These are phyloP conservation scores for Zeus faber DNA, from an alignment of 2,113 vertebrate species.

Conservation along the genomic window DNA sequence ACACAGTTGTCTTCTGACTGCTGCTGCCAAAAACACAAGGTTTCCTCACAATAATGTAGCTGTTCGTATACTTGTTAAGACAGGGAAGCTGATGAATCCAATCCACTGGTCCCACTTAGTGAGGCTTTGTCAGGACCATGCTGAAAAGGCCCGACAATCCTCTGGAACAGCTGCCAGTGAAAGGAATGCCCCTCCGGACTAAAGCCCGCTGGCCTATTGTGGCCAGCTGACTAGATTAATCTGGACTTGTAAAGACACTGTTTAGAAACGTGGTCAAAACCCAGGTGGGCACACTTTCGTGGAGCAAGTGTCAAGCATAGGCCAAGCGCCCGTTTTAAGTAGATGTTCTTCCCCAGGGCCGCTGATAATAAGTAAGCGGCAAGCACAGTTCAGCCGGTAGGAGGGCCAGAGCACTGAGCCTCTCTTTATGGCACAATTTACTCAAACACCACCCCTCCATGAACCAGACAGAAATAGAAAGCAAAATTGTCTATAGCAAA, in stretches of 20 bases:
- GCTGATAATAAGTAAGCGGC: no score
- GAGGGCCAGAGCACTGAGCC: no score
- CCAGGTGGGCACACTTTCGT: constrained; percentile 9
- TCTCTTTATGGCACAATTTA: no score
- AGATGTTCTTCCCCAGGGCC: neutral
- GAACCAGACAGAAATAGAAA: no score
- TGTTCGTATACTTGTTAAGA: neutral
- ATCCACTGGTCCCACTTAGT: neutral
- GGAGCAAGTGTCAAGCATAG: neutral
- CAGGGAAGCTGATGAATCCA: neutral
- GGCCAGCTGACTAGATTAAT: constrained; percentile 26
- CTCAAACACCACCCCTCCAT: no score
- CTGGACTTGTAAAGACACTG: neutral
- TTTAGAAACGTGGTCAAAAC: neutral
- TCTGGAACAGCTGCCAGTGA: constrained; percentile 23
- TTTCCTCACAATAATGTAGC: neutral
- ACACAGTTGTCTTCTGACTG: neutral
- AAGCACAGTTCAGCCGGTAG: no score
- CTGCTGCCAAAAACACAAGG: neutral
- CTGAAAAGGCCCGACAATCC: constrained; percentile 16
- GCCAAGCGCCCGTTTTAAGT: neutral
- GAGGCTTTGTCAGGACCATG: constrained; percentile 19
- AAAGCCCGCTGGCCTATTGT: constrained; percentile 6
- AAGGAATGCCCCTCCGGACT: neutral
- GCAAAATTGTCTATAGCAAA: no score